Evolutionary conservation across 2,888 invertebrate genomes (phyloP), one percentile per base, ranked within the genome.

Genomic region (Pammene fasciana): DNA sequence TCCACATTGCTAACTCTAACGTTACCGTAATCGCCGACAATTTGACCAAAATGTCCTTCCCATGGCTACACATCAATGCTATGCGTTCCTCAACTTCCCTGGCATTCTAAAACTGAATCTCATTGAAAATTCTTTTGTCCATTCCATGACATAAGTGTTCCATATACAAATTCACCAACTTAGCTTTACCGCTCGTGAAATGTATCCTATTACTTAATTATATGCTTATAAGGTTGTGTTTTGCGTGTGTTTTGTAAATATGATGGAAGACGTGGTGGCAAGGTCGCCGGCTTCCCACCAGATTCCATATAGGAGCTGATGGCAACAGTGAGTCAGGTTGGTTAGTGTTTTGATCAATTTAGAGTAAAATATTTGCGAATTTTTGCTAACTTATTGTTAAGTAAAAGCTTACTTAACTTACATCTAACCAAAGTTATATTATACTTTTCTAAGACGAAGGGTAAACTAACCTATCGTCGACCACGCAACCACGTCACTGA

Each of bases 311-410:
- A 52, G 57, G 57, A 68, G n/a, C n/a, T n/a, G 52, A 26, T 68
- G 64, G 68, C 52, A 68, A 68, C 68, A 68, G 64, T 68, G 68
- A 68, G 68, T 68, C 68, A 68, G 52, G 43, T 55, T 36, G 14
- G 18, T 41, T 36, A 13, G 45, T 67, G 67, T 67, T 68, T 65
- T 68, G 52, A 59, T 57, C 11, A 52, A 57, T 50, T 57, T 43
- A 7, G 38, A 50, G 41, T 62, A 13, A 48, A 36, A 18, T 52
- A 14, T 62, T 50, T 41, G 18, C 59, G 5, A 59, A 14, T 43
- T 26, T 26, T 16, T 18, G 36, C 38, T 7, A 57, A 8, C 18
- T 5, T 38, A 38, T 5, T 38, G 38, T 38, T 5, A 7, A 38
- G 8, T 3, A 38, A 38, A 38, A 38, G 38, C 38, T 9, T 26